Conservation (phyloP, 2,797 vertebrate genomes). For the Masticophis lateralis region DNA sequence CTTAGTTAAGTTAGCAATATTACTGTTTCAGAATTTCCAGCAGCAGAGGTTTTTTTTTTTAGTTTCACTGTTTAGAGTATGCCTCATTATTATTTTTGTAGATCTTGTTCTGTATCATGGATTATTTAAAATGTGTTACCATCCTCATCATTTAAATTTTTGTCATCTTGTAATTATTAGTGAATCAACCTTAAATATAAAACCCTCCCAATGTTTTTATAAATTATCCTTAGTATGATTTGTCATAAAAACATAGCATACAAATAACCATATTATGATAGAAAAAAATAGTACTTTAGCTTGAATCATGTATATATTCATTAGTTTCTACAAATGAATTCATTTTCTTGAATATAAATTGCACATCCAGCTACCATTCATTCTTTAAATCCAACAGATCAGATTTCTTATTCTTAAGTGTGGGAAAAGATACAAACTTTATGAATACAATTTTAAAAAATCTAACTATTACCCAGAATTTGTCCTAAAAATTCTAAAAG, state of each 20-base stretch:
- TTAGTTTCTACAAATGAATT: background rate
- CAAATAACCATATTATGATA: background rate
- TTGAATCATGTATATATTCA: background rate
- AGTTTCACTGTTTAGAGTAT: background rate
- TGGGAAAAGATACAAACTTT: background rate
- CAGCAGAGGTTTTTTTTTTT: background rate
- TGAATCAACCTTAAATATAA: background rate
- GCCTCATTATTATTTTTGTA: background rate
- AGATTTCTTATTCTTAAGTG: background rate
- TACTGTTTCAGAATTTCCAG: background rate
- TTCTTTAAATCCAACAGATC: background rate
- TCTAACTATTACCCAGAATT: background rate
- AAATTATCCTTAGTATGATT: background rate
- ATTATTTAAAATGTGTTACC: background rate
- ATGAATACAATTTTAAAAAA: background rate
- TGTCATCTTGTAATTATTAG: background rate
- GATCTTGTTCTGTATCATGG: background rate
- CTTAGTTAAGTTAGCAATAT: background rate
- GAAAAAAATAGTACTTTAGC: background rate
- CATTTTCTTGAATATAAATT: background rate
- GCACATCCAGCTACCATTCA: background rate
- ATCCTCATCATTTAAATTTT: background rate
- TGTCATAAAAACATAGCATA: background rate
- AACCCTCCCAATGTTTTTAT: background rate
- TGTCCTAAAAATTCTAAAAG: background rate